phyloP scores from a whole-genome alignment of 2,113 vertebrate genomes.

The Thinocorus orbignyianus region DNA sequence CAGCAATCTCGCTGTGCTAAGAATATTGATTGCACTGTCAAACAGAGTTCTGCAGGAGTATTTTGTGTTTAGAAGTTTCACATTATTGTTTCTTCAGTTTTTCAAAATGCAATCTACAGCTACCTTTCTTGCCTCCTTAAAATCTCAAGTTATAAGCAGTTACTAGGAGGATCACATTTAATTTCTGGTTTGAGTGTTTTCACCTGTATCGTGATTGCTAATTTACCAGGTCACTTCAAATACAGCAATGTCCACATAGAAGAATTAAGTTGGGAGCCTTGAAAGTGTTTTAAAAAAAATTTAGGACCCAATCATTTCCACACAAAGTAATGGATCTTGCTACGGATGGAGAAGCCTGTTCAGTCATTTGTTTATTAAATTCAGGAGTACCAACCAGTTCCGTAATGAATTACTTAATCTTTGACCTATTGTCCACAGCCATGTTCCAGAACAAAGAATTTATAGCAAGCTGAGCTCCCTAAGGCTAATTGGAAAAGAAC shows the following conservation, averaged over 20 bases:
- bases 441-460: constrained; percentile 62
- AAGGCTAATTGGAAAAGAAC: constrained; percentile 68
- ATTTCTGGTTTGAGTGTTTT: background rate
- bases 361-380: constrained; percentile 60
- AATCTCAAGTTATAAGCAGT: background rate
- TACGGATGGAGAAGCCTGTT: background rate
- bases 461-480: constrained; percentile 54
- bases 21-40: background rate
- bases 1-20: background rate
- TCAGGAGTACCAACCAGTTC: constrained; percentile 6
- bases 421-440: constrained; percentile 49
- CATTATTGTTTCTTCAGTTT: background rate
- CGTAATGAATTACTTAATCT: constrained; percentile 43
- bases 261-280: background rate
- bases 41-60: background rate
- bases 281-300: background rate
- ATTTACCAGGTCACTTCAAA: background rate
- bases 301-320: background rate
- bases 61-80: background rate
- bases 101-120: background rate
- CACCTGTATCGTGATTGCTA: background rate
- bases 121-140: background rate
- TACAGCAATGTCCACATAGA: background rate
- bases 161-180: background rate
- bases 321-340: background rate